phyloP scores from a whole-genome alignment of 2,888 invertebrate genomes.

The Zelleria hepariella region DNA sequence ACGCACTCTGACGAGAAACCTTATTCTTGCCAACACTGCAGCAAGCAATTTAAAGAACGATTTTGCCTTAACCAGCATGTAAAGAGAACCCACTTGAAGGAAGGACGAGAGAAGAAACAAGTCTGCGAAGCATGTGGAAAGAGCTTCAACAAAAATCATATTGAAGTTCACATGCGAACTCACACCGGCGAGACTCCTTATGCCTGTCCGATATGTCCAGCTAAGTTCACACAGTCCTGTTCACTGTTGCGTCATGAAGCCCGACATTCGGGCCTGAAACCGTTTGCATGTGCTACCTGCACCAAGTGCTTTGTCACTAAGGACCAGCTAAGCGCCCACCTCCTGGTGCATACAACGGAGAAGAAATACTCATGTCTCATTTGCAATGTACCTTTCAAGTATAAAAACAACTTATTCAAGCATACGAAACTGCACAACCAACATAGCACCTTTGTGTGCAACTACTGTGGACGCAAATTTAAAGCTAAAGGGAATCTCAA shows the following conservation, averaged over 20 bases:
- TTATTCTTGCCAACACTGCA: constrained; percentile 36
- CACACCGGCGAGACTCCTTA: constrained; percentile 60
- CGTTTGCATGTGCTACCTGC: constrained; percentile 39
- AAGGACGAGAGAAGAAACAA: constrained; percentile 29
- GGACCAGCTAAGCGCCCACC: constrained; percentile 42
- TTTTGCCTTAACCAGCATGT: constrained; percentile 42
- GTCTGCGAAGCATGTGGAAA: constrained; percentile 57
- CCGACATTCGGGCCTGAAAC: constrained; percentile 38
- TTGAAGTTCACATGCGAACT: constrained; percentile 43
- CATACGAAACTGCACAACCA: constrained; percentile 53
- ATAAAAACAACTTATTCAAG: constrained; percentile 60
- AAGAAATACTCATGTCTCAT: constrained; percentile 42
- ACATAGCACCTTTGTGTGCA: constrained; percentile 43
- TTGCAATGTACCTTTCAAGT: constrained; percentile 62
- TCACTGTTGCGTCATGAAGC: constrained; percentile 39
- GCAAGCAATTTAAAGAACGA: constrained; percentile 42
- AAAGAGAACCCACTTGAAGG: constrained; percentile 38
- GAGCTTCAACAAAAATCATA: constrained; percentile 44
- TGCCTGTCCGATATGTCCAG: constrained; percentile 36
- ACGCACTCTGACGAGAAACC: constrained; percentile 41
- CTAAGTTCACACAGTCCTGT: constrained; percentile 42
- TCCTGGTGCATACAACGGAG: constrained; percentile 36
- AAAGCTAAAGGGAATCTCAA: constrained; percentile 61
- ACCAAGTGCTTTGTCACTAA: constrained; percentile 46
- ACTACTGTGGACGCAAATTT: constrained; percentile 53